Percentiles rank a stretch among this genome's conserved stretches.
Conservation (phyloP, 2,113 vertebrate species). For the Hirundichthys speculiger region DNA sequence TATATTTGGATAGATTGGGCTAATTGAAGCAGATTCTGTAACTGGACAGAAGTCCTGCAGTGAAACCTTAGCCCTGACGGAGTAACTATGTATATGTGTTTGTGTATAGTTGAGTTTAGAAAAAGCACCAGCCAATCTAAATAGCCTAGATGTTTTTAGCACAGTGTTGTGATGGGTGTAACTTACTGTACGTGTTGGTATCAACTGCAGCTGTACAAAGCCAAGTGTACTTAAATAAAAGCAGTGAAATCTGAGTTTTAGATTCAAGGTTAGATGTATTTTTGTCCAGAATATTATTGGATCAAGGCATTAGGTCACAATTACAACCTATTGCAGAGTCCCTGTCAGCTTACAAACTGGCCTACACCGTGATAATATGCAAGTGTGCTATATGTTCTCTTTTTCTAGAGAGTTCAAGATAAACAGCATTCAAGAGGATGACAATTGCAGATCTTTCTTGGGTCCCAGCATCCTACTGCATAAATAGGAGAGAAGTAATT, state of each 20-base stretch:
- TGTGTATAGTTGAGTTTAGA: constrained; percentile 22
- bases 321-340: too few relatives aligned
- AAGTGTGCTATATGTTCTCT: too few relatives aligned
- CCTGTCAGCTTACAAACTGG: too few relatives aligned
- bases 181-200: constrained; percentile 24
- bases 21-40: constrained; percentile 74
- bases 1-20: constrained; percentile 52
- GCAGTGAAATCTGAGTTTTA: neutral
- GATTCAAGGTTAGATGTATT: constrained; percentile 28
- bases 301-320: too few relatives aligned
- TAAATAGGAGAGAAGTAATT: too few relatives aligned
- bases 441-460: too few relatives aligned
- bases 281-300: neutral
- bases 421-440: too few relatives aligned
- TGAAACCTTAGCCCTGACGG: constrained; percentile 56
- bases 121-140: constrained; percentile 47
- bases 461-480: too few relatives aligned
- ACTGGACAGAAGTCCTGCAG: constrained; percentile 47
- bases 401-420: too few relatives aligned
- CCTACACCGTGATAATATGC: too few relatives aligned
- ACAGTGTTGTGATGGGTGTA: constrained; percentile 37
- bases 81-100: constrained; percentile 24
- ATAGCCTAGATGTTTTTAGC: constrained; percentile 67
- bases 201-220: constrained; percentile 5
- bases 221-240: constrained; percentile 20